These are phyloP conservation scores for Caenorhabditis sp. DNA, from an alignment of 2,888 invertebrate genomes.

Conservation along the genomic window DNA sequence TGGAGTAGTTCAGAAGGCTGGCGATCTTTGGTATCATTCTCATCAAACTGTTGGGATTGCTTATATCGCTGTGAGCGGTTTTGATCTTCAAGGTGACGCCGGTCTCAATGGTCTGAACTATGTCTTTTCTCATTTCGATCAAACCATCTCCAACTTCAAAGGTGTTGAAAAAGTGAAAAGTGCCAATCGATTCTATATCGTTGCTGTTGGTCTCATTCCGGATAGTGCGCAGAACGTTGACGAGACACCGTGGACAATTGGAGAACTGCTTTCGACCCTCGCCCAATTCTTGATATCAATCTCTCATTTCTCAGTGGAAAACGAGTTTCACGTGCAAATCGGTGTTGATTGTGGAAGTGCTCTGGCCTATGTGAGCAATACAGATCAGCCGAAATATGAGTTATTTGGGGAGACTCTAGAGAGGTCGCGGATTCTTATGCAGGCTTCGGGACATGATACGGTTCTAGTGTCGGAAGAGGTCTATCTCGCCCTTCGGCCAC, in stretches of 20 bases:
- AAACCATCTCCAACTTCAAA: conserved; percentile 46
- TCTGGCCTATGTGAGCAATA: conserved; percentile 62
- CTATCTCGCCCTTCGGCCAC: conserved; percentile 65
- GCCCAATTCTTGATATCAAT: conserved; percentile 59
- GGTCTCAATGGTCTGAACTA: conserved; percentile 58
- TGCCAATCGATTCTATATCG: conserved; percentile 64
- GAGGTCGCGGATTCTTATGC: conserved; percentile 50
- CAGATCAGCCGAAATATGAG: conserved; percentile 65
- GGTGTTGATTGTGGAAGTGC: conserved; percentile 67
- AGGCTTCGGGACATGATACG: conserved; percentile 48
- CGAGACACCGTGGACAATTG: conserved; percentile 68
- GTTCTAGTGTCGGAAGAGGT: conserved; percentile 59
- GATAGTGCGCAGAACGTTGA: conserved; percentile 66
- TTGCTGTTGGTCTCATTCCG: conserved; percentile 68
- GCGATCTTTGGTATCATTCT: conserved; percentile 51
- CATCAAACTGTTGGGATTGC: conserved; percentile 56
- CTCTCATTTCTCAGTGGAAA: conserved; percentile 58
- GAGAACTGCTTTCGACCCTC: conserved; percentile 64
- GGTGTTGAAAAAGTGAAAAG: conserved; percentile 67
- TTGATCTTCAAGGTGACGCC: conserved; percentile 50
- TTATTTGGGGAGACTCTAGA: conserved; percentile 56
- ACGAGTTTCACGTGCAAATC: conserved; percentile 63
- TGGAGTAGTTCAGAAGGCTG: conserved; percentile 43
- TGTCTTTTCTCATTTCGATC: conserved; percentile 59
- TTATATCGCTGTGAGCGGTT: conserved; percentile 54